These are phyloP conservation scores for Subacronicta megacephala DNA, from an alignment of 2,888 invertebrate genomes.

Conservation along the genomic window DNA sequence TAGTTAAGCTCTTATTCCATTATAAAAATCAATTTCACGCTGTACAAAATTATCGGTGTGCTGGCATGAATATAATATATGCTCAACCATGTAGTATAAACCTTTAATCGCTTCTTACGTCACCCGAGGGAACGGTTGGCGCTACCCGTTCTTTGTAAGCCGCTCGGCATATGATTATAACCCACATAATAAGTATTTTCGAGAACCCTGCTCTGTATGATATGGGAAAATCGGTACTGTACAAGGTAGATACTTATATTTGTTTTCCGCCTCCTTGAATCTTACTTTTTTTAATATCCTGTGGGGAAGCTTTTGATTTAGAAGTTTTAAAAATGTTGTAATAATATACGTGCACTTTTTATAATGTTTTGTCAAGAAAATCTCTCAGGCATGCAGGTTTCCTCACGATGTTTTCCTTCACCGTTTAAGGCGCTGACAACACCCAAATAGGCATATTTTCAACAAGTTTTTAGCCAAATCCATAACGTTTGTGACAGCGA, in stretches of 20 bases:
- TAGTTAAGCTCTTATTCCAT: background rate
- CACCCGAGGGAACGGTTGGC: constrained; percentile 27
- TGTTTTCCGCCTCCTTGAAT: constrained; percentile 28
- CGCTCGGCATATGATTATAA: constrained; percentile 44
- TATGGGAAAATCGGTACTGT: constrained; percentile 13
- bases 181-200: constrained; percentile 28
- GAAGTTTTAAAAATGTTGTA: constrained; percentile 12
- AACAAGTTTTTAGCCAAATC: no score
- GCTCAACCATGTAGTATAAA: constrained; percentile 20
- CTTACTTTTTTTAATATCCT: constrained; percentile 36
- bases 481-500: no score
- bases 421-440: no score
- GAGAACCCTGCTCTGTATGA: constrained; percentile 3
- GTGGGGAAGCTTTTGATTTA: constrained; percentile 11
- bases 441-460: no score
- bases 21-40: background rate
- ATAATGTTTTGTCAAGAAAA: constrained; percentile 4
- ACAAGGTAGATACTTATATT: constrained; percentile 4
- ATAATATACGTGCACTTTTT: constrained; percentile 1
- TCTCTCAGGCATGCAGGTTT: no score
- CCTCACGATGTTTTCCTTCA: no score
- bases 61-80: background rate
- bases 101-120: constrained; percentile 26
- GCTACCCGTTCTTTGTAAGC: constrained; percentile 19
- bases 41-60: background rate